Evolutionary conservation across 1,140 invertebrate species (phyloP), one percentile per base, ranked within the genome.

Genomic region (Sarcophaga bullata): DNA sequence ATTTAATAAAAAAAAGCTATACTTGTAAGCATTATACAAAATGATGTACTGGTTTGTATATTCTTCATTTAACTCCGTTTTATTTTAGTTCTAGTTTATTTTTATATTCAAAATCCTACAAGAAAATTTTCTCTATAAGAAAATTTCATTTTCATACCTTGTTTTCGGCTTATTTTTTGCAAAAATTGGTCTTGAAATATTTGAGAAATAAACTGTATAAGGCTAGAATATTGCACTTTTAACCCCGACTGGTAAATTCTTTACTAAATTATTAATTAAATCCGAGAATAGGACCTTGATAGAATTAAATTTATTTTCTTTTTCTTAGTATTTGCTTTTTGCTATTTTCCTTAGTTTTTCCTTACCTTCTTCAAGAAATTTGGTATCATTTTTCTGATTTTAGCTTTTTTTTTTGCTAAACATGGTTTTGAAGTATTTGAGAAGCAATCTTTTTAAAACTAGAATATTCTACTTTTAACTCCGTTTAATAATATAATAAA

Each of bases 391-490:
- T 37, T 37, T 4, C 4, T 37, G 4, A 37, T 37, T 37, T 37
- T 4, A 4, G 25, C 62, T 0, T 68, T 46, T 46, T 37, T 68
- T 81, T 11, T 58, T 73, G 25, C 4, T 2, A 25, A 25, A 11
- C 47, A 83, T 84, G 8, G 3, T 85, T 58, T 87, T 4, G 86
- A 85, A 87, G 86, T 58, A 84, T 85, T 85, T 86, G 86, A 87
- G 86, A 86, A 85, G 86, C 17, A 82, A 19, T 25, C 9, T 17
- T 82, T 80, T n/a, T 46, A 62, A 58, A 7, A 80, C 52, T 25
- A 62, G 72, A 84, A 81, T 84, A 85, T 85, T 85, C 84, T 85
- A 86, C 85, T 86, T 86, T 86, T 84, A 62, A 49, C 85, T 86
- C 86, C 85, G 47, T 86, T 83, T 86, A 84, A 86, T 25, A 85